Evolutionary conservation across 1,140 invertebrate genomes (phyloP).

Genomic region (Caenorhabditis tropicalis): DNA sequence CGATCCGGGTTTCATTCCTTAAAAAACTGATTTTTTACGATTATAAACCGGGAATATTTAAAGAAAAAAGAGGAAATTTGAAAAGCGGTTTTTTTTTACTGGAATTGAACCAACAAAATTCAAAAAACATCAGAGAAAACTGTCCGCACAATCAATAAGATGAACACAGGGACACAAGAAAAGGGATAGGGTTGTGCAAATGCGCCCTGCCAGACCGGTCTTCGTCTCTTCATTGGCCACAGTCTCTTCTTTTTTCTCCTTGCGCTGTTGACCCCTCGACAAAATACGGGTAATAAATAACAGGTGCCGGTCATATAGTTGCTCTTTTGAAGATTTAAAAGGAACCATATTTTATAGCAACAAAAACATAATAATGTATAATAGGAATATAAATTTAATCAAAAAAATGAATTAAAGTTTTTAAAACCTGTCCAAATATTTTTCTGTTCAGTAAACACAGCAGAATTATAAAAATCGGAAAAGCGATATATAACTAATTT

Average conservation of each 20-base stretch:
- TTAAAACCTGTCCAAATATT: too few species aligned
- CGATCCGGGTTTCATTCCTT: neutral
- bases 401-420: too few species aligned
- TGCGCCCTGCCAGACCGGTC: neutral
- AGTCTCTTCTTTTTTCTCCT: neutral
- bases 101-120: too few species aligned
- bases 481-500: too few species aligned
- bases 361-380: too few species aligned
- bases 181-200: neutral
- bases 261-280: neutral
- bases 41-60: neutral
- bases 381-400: too few species aligned
- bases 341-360: too few species aligned
- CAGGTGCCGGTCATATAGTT: neutral
- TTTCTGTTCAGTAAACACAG: too few species aligned
- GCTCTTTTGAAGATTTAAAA: conserved; percentile 33
- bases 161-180: neutral
- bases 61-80: too few species aligned
- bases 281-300: neutral
- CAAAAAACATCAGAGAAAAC: neutral
- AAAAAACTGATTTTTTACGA: neutral
- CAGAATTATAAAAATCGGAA: too few species aligned
- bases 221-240: neutral
- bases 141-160: neutral
- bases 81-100: neutral